These are phyloP conservation scores for Sparidentex hasta DNA, from an alignment of 2,797 vertebrate species.

Conservation along the genomic window DNA sequence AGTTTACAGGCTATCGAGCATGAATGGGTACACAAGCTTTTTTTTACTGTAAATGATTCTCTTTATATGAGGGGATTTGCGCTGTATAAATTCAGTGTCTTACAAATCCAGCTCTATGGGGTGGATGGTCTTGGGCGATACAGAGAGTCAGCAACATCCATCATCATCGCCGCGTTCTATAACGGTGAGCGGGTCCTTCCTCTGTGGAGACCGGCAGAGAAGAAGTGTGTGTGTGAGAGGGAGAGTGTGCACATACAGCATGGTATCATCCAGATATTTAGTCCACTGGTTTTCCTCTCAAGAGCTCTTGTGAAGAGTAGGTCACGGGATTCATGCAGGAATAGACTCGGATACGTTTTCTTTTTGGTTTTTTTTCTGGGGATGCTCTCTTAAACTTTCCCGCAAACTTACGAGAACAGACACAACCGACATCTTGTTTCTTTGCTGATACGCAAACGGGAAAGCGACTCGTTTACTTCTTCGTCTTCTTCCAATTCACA, in stretches of 20 bases:
- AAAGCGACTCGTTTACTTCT: not conserved
- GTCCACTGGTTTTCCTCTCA: conserved; percentile 46
- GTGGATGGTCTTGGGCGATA: conserved; percentile 68
- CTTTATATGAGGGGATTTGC: conserved; percentile 19
- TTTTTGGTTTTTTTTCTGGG: not conserved
- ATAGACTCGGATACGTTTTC: conserved; percentile 13
- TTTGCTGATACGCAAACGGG: not conserved
- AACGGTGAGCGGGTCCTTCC: conserved; percentile 42
- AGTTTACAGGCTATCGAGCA: not conserved
- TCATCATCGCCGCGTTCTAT: conserved; percentile 56
- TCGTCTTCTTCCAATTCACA: too few relatives aligned
- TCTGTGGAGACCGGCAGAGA: conserved; percentile 48
- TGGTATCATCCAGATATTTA: conserved; percentile 37
- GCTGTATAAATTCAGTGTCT: conserved; percentile 44
- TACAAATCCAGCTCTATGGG: conserved; percentile 61
- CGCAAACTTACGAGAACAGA: conserved; percentile 6
- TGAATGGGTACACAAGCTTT: conserved; percentile 20
- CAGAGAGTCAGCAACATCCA: conserved; percentile 68
- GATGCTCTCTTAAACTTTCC: not conserved
- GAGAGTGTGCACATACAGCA: not conserved
- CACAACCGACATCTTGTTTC: not conserved
- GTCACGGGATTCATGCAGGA: conserved; percentile 21
- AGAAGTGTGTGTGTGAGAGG: conserved; percentile 6
- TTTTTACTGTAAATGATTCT: conserved; percentile 24
- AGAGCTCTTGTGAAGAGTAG: conserved; percentile 45